A percentile compares a stretch with the other conserved stretches of the same genome.
These are phyloP conservation scores for Oncorhynchus masou DNA, from an alignment of 2,113 vertebrate species.

Conservation along the genomic window DNA sequence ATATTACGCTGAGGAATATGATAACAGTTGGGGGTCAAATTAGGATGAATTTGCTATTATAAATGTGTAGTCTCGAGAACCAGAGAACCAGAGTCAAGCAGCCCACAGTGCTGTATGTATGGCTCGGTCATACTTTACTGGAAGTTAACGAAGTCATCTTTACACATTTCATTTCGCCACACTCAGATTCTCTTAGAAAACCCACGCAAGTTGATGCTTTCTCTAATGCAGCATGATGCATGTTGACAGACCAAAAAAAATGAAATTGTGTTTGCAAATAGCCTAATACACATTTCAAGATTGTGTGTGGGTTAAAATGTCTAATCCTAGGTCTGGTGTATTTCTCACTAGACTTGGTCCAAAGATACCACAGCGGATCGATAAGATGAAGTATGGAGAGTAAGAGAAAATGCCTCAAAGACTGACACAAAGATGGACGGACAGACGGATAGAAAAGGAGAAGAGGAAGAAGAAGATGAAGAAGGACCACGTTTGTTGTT, in stretches of 20 bases:
- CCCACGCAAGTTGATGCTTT: constrained; percentile 51
- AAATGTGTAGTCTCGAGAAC: constrained; percentile 18
- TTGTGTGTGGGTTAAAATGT: constrained; percentile 38
- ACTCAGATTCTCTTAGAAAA: constrained; percentile 48
- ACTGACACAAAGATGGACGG: constrained; percentile 55
- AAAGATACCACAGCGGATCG: no score
- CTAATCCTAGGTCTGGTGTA: neutral
- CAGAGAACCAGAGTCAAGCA: constrained; percentile 46
- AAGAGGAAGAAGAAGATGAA: constrained; percentile 30
- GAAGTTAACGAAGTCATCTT: constrained; percentile 16
- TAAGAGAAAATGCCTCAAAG: neutral
- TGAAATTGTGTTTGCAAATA: constrained; percentile 49
- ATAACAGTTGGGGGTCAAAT: constrained; percentile 38
- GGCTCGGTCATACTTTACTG: no score
- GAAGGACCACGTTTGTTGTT: no score
- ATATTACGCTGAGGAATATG: constrained; percentile 35
- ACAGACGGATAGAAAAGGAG: constrained; percentile 56
- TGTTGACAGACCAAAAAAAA: constrained; percentile 48
- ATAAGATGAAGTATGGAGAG: no score
- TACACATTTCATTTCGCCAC: constrained; percentile 33
- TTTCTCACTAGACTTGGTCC: no score
- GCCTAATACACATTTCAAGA: constrained; percentile 39
- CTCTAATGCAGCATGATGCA: constrained; percentile 44
- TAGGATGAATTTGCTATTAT: constrained; percentile 7
- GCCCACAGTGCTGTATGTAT: no score